A percentile compares a stretch with the other conserved stretches of the same genome.
Conservation (phyloP, 2,113 vertebrate species). For the Orientallactaga bullata region DNA sequence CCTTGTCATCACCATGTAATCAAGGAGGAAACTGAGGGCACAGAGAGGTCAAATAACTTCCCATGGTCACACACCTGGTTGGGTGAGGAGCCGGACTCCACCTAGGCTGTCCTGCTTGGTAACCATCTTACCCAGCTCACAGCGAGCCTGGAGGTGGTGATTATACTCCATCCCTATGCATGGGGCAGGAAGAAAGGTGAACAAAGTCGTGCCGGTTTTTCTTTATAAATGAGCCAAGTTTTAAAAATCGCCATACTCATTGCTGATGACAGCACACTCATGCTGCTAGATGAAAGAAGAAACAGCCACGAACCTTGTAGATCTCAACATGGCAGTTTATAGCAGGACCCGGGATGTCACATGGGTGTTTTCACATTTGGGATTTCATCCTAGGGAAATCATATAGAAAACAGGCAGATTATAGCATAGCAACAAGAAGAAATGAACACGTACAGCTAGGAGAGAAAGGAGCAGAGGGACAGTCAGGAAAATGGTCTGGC, state of each 20-base stretch:
- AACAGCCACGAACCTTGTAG: background rate
- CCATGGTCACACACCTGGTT: rapidly evolving
- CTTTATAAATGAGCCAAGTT: background rate
- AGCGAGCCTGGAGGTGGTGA: rapidly evolving
- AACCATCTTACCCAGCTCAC: rapidly evolving
- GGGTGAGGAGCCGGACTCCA: background rate
- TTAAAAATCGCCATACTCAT: background rate
- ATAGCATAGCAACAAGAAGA: background rate
- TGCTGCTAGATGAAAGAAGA: background rate
- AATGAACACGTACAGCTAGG: background rate
- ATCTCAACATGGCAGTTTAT: rapidly evolving
- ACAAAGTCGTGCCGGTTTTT: rapidly evolving
- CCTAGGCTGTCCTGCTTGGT: background rate
- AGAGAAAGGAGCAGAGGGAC: rapidly evolving
- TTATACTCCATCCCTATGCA: rapidly evolving
- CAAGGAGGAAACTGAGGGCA: background rate
- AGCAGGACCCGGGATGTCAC: background rate
- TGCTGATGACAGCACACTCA: rapidly evolving
- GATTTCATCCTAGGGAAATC: background rate
- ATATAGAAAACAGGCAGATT: background rate
- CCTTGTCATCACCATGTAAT: rapidly evolving
- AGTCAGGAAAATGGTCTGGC: rapidly evolving
- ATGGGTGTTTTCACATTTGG: background rate
- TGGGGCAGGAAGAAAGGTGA: background rate
- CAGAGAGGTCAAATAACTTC: rapidly evolving